Base-by-base conservation (phyloP, 2,888 invertebrate species). In the Sinhomidia bicolor region DNA sequence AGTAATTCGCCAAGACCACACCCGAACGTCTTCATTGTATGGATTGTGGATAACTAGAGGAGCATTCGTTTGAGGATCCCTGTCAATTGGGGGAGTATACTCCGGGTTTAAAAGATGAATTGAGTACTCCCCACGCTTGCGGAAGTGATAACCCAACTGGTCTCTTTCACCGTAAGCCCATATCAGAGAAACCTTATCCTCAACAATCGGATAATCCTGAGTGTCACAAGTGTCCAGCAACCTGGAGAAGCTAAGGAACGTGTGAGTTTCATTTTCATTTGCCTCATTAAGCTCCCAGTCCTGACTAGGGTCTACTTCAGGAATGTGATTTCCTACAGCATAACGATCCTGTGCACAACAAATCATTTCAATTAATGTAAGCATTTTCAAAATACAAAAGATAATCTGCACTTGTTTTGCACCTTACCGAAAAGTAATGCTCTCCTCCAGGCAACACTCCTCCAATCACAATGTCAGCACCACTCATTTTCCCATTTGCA, bases 401-500 rank as follows among this genome's bases (percentile, higher is more conserved):
- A n/a, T n/a, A n/a, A n/a, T n/a, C n/a, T n/a, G n/a, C n/a, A n/a
- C n/a, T n/a, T n/a, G n/a, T n/a, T n/a, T n/a, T n/a, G n/a, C n/a
- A n/a, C n/a, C n/a, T n/a, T n/a, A n/a, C 62, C 10, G 85, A 68
- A 57, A 89, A 89, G 14, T 89, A 89, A 0, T 36, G 0, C 6
- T 26, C 23, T 1, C 89, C 86, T 41, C 79, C 51, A 1, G 71
- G 26, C 4, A 14, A 0, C 0, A 89, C 74, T 6, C 89, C 83
- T 0, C 89, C 89, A 36, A 87, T 80, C 3, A 89, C 86, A 7
- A 89, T 79, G 36, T 86, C 86, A 12, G 86, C 86, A 10, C 83
- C 83, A 0, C 9, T n/a, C 86, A 86, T 83, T 32, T 87, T 80
- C 10, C 86, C 86, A 57, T 71, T 60, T 29, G 17, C 54, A 26